A percentile compares a stretch with the other conserved stretches of the same genome.
Evolutionary conservation across 2,113 vertebrate genomes (phyloP).

Genomic region (Zapus hudsonius): DNA sequence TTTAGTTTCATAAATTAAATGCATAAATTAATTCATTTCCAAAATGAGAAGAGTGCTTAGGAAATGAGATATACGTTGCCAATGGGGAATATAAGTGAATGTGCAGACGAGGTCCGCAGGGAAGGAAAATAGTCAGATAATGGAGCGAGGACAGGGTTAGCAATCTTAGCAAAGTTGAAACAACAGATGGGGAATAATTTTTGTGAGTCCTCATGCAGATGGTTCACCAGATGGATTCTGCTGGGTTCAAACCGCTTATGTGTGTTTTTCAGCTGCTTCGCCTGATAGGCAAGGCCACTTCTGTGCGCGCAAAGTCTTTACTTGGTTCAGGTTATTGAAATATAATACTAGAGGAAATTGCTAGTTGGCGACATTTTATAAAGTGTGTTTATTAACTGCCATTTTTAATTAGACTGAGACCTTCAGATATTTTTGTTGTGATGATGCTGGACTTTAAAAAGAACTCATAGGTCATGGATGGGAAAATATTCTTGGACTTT

Average conservation of each 20-base stretch:
- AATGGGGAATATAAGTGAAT: constrained; percentile 72
- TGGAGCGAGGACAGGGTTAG: constrained; percentile 74
- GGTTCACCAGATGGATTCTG: constrained; percentile 86
- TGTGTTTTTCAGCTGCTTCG: constrained; percentile 82
- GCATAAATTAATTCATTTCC: constrained; percentile 66
- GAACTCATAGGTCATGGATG: neutral
- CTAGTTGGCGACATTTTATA: constrained; percentile 20
- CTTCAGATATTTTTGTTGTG: constrained; percentile 23
- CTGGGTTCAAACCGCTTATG: constrained; percentile 80
- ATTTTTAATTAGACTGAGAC: constrained; percentile 52
- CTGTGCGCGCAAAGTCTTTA: constrained; percentile 62
- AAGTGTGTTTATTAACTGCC: constrained; percentile 38
- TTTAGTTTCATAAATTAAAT: constrained; percentile 63
- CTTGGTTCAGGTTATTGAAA: constrained; percentile 60
- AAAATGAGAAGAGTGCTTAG: constrained; percentile 50
- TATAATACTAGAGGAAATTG: constrained; percentile 52
- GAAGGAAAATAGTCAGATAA: constrained; percentile 78
- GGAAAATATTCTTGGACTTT: neutral
- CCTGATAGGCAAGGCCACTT: constrained; percentile 75
- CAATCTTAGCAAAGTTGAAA: constrained; percentile 79
- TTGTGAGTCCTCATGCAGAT: constrained; percentile 82
- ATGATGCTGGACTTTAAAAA: constrained; percentile 45
- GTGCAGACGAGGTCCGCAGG: constrained; percentile 64
- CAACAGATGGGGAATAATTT: constrained; percentile 84
- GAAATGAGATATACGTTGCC: constrained; percentile 68